Evolutionary conservation across 2,113 vertebrate genomes (phyloP).

Genomic region (Toxotes chatareus): DNA sequence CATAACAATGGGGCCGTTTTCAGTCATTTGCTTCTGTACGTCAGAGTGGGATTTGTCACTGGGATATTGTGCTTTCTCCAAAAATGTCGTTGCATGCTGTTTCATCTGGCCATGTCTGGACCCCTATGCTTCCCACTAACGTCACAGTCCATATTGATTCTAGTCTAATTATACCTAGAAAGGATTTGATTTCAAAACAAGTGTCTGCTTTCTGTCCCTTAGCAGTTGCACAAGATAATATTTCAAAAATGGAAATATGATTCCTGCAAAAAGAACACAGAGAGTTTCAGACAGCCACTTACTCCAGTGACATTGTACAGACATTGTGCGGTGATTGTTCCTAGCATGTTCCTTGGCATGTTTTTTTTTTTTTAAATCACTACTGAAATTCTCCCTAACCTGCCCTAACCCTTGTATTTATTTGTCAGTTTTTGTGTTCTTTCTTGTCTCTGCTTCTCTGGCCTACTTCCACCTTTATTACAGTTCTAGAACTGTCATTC

Average conservation of each 20-base stretch:
- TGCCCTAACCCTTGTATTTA: background rate
- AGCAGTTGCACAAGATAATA: background rate
- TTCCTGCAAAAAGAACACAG: background rate
- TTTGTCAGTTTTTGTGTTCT: background rate
- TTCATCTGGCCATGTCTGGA: constrained; percentile 14
- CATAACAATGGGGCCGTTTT: background rate
- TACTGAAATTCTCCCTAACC: background rate
- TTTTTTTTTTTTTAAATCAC: no score
- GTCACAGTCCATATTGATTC: constrained; percentile 35
- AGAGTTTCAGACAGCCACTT: background rate
- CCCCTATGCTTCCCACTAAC: background rate
- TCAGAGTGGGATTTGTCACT: constrained; percentile 24
- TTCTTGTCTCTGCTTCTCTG: constrained; percentile 14
- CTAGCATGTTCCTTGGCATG: no score
- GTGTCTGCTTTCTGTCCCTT: constrained; percentile 21
- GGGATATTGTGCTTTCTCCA: background rate
- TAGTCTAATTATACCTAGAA: constrained; percentile 28
- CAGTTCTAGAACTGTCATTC: constrained; percentile 4
- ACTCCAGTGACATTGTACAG: no score
- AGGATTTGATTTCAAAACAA: constrained; percentile 4
- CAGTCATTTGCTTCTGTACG: background rate
- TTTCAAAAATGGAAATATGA: constrained; percentile 5
- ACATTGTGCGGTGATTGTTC: no score
- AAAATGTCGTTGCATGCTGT: constrained; percentile 22
- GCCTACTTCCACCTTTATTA: constrained; percentile 18